These are phyloP conservation scores for Miltochrista miniata DNA, from an alignment of 2,888 invertebrate genomes.

Conservation along the genomic window DNA sequence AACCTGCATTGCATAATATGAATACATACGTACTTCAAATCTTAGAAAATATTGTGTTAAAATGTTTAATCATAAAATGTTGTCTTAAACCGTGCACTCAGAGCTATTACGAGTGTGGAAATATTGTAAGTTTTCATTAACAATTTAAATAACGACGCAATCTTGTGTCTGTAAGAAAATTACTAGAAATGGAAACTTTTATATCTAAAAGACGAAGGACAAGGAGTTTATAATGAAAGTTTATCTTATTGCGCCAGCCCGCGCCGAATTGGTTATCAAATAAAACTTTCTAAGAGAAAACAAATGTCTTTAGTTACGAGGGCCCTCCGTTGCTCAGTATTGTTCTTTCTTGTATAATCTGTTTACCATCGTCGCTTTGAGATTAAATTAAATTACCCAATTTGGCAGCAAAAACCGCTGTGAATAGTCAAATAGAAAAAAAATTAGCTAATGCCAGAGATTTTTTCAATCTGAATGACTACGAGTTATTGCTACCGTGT, in stretches of 20 bases:
- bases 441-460: too few species aligned
- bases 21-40: too few species aligned
- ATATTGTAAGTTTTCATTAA: conserved; percentile 19
- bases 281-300: conserved; percentile 41
- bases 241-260: conserved; percentile 38
- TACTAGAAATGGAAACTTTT: conserved; percentile 33
- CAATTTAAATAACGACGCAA: conserved; percentile 32
- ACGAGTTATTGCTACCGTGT: too few species aligned
- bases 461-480: too few species aligned
- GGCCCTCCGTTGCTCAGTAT: conserved; percentile 4
- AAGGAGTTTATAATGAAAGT: conserved; percentile 47
- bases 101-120: conserved; percentile 8
- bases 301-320: conserved; percentile 28
- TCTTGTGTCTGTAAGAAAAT: conserved; percentile 22
- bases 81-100: not conserved
- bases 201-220: conserved; percentile 30
- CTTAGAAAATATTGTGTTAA: too few species aligned
- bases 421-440: too few species aligned
- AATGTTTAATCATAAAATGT: too few species aligned
- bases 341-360: conserved; percentile 15
- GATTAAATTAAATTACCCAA: conserved; percentile 6
- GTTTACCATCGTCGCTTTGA: conserved; percentile 19
- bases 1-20: too few species aligned
- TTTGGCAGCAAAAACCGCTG: not conserved
- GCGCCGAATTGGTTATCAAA: conserved; percentile 42